phyloP scores from a whole-genome alignment of 2,888 invertebrate genomes.

The Lasiommata megera region DNA sequence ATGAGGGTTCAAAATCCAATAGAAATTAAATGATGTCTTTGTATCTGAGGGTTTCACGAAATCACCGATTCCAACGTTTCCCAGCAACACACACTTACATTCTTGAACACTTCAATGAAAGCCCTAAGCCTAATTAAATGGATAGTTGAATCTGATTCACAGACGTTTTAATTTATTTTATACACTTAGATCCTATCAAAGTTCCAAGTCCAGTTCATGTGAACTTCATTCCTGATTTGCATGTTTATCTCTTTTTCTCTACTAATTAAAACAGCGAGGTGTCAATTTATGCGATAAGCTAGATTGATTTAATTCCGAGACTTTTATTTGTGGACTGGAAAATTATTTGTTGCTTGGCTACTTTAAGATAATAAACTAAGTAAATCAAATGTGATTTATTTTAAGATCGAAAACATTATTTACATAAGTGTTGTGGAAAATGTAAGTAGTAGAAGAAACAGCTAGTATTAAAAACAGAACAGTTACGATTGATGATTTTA shows the following conservation, averaged over 20 bases:
- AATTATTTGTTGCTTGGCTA: slow-evolving; percentile 13
- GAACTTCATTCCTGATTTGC: slow-evolving; percentile 28
- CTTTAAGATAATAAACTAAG: too few species aligned
- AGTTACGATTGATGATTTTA: too few species aligned
- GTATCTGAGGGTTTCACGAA: neutral
- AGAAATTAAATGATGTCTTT: too few species aligned
- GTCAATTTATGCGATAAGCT: slow-evolving; percentile 24
- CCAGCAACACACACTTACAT: neutral
- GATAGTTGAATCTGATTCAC: slow-evolving; percentile 3
- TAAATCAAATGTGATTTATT: neutral
- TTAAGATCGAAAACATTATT: neutral
- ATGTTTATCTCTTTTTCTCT: slow-evolving; percentile 26
- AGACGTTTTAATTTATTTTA: slow-evolving; percentile 23
- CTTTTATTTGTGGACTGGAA: slow-evolving; percentile 10
- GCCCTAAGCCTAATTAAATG: neutral
- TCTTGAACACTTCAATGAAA: neutral
- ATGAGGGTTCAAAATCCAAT: too few species aligned
- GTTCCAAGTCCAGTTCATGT: slow-evolving; percentile 22
- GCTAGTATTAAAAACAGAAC: too few species aligned
- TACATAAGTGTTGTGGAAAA: too few species aligned
- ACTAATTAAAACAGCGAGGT: slow-evolving; percentile 28
- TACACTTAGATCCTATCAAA: slow-evolving; percentile 23
- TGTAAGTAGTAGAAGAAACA: too few species aligned
- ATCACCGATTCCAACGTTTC: neutral
- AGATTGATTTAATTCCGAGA: slow-evolving; percentile 24